These are phyloP conservation scores for Diogma glabrata DNA, from an alignment of 2,888 invertebrate species.

Conservation along the genomic window DNA sequence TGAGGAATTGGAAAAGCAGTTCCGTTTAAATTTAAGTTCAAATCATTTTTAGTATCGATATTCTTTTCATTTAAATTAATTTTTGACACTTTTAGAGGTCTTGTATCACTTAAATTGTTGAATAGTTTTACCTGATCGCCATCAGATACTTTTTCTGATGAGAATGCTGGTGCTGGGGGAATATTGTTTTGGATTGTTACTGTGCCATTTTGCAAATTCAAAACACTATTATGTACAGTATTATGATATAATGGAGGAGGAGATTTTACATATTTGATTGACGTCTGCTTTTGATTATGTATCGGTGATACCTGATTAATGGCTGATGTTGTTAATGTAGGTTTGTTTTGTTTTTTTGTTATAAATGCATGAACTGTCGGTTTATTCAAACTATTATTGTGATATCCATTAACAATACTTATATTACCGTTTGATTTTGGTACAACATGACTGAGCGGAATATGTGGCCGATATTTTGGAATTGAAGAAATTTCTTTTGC, in stretches of 20 bases:
- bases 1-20: conserved; percentile 1
- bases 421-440: conserved; percentile 9
- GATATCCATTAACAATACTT: conserved; percentile 1
- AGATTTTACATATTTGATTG: not conserved
- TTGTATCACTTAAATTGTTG: no score
- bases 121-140: no score
- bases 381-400: conserved; percentile 8
- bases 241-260: conserved; percentile 9
- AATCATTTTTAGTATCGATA: not conserved
- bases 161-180: no score
- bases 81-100: no score
- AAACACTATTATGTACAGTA: not conserved
- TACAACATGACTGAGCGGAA: no score
- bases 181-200: no score
- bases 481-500: no score
- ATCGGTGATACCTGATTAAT: conserved; percentile 11
- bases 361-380: conserved; percentile 9
- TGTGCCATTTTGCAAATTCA: no score
- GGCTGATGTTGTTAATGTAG: conserved; percentile 9
- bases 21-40: not conserved
- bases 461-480: no score
- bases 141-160: no score
- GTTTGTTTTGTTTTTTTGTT: no score
- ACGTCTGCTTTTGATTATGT: not conserved
- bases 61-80: not conserved